Evolutionary conservation across 2,113 vertebrate species (phyloP).

Genomic region (Gobius niger): DNA sequence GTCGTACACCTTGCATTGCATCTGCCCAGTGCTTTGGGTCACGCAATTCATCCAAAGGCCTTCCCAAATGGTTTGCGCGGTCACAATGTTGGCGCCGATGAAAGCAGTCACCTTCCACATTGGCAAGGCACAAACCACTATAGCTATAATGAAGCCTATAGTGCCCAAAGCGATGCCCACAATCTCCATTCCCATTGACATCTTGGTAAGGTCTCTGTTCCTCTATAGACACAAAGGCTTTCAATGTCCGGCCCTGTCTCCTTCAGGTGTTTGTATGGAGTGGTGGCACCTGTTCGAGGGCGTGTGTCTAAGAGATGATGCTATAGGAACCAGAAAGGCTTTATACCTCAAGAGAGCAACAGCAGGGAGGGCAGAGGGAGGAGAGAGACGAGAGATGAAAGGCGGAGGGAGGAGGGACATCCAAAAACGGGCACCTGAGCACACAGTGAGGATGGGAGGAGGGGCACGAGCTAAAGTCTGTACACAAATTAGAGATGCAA

Average conservation of each 20-base stretch:
- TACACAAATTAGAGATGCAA: slow-evolving; percentile 7
- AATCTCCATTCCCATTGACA: slow-evolving; percentile 81
- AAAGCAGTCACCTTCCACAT: slow-evolving; percentile 79
- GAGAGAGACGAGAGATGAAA: slow-evolving; percentile 71
- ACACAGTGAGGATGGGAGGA: slow-evolving; percentile 32
- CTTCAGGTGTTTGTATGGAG: slow-evolving; percentile 6
- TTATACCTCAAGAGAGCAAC: slow-evolving; percentile 67
- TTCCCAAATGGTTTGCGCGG: slow-evolving; percentile 75
- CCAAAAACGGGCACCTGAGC: slow-evolving; percentile 43
- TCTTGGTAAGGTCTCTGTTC: slow-evolving; percentile 32
- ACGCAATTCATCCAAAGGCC: slow-evolving; percentile 83
- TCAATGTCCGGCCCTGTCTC: background rate
- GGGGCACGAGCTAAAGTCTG: slow-evolving; percentile 8
- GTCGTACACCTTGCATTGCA: slow-evolving; percentile 83
- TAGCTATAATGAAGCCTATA: slow-evolving; percentile 72
- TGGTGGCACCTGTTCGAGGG: slow-evolving; percentile 29
- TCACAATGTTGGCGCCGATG: slow-evolving; percentile 78
- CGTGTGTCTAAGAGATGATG: slow-evolving; percentile 48
- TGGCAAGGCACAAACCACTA: slow-evolving; percentile 75
- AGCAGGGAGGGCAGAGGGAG: slow-evolving; percentile 58
- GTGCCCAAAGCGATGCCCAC: slow-evolving; percentile 76
- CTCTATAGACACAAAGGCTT: background rate
- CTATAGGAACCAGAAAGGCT: slow-evolving; percentile 57
- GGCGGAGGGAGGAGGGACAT: slow-evolving; percentile 52
- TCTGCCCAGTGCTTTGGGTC: slow-evolving; percentile 80